Evolutionary conservation across 2,888 invertebrate genomes (phyloP), one percentile per base, ranked within the genome.

Genomic region (Drosophila mulleri): DNA sequence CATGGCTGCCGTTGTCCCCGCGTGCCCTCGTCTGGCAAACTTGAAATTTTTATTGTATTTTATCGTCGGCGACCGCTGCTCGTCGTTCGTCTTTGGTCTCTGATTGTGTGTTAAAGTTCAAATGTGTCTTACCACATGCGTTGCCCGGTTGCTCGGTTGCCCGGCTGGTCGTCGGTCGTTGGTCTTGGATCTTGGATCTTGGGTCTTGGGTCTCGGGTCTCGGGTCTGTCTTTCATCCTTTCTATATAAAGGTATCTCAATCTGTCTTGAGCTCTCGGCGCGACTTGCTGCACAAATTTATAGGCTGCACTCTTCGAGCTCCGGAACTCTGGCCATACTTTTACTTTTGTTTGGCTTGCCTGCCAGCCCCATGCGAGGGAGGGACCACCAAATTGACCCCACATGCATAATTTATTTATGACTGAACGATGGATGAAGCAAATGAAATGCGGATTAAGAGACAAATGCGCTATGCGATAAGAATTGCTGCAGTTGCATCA

Each of bases 91-190:
- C 67, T 72, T 48, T 35, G 39, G 54, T 58, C 60, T 61, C 63
- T 48, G 78, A 77, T 78, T 70, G 80, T 71, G 84, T 85, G 88
- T 86, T 86, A 86, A 86, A 86, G 85, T 86, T 86, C 85, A 86
- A 88, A 86, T 88, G 86, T 73, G 80, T 42, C 86, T 65, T 72
- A 79, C 81, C 84, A 83, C 71, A 87, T 83, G 87, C 75, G 84
- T 82, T 41, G 54, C 39, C 26, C 39, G 67, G 68, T 61, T 48
- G 62, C 16, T 18, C 45, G 42, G 48, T 26, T 11, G 42, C 18
- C 4, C 18, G 11, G 6, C 8, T 32, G 23, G 23, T 45, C 45
- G 20, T 23, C 6, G 45, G 45, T 12, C 45, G 2, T 23, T 1
- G 45, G 23, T 45, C 45, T 7, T 16, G 1, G 47, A 26, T 45